Evolutionary conservation across 2,888 invertebrate species (phyloP), one percentile per base, ranked within the genome.

Genomic region (Sycophila texana): DNA sequence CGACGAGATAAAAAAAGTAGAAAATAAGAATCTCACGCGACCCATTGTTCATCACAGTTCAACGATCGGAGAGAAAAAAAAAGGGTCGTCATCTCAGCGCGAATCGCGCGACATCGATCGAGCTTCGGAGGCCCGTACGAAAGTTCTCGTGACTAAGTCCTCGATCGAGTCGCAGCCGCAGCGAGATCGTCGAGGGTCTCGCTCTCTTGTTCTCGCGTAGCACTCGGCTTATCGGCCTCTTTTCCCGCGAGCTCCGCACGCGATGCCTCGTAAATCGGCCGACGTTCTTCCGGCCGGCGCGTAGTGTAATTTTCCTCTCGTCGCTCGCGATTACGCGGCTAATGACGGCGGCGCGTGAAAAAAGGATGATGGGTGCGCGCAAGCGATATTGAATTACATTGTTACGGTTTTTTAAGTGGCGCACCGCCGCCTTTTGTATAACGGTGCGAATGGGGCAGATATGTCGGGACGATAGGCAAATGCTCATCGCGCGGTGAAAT

Each of bases 231-330:
- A 67, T 51, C 53, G 51, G 26, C 60, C n/a, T n/a, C 51, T 26
- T 26, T 53, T 67, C 67, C 26, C 18, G 51, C 13, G 4, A 22
- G 3, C 26, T 18, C 7, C 12, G 57, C 20, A 57, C 57, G 18
- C 53, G 26, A 20, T 22, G 26, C 57, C 18, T 18, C 18, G 26
- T 16, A 13, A 13, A 39, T n/a, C 61, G 60, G 20, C 47, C 18
- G 18, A 2, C 70, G 55, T 58, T 77, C 65, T 72, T 77, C 65
- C 77, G 65, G 70, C 16, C 20, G 22, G 1, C 16, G 39, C 18
- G 53, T 53, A 47, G 55, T 65, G 58, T 65, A 72, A 74, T 81
- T 82, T 81, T 79, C 75, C 65, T 66, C 66, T 66, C 70, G 53
- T 67, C 57, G 66, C 73, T 70, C 71, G 63, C 75, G 51, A 63